Conservation (phyloP, 2,113 vertebrate genomes). For the Barbus barbus region DNA sequence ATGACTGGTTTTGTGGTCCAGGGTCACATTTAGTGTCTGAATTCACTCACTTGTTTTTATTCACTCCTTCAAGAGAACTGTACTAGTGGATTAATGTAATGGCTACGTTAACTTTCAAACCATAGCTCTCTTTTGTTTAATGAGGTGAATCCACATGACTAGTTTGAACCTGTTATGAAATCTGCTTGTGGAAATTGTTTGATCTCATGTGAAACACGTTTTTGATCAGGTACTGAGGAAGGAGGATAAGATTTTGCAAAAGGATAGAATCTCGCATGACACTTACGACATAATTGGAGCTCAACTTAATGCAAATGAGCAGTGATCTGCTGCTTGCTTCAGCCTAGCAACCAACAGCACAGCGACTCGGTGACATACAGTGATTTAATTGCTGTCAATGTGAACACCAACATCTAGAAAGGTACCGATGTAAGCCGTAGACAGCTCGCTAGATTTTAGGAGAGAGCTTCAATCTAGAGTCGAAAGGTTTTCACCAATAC, state of each 20-base stretch:
- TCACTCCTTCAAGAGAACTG: not conserved
- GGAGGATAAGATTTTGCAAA: not conserved
- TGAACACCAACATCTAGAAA: constrained; percentile 1
- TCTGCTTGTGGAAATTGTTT: not conserved
- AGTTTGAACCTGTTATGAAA: not conserved
- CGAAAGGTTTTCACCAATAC: not conserved
- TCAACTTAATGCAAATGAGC: not conserved
- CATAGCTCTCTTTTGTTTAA: not conserved
- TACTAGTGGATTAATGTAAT: not conserved
- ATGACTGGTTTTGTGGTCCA: too few relatives aligned
- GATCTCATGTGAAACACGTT: not conserved
- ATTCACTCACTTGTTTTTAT: not conserved
- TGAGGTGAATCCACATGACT: not conserved
- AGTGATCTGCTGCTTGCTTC: not conserved
- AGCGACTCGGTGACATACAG: not conserved
- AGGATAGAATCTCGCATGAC: not conserved
- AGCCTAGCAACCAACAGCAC: not conserved
- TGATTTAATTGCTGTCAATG: not conserved
- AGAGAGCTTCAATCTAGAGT: not conserved
- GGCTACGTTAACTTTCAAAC: too few relatives aligned
- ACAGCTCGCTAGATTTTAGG: constrained; percentile 3
- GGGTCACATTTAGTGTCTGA: too few relatives aligned
- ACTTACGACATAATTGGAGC: not conserved
- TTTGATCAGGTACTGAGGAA: not conserved
- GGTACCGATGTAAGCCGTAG: not conserved